Evolutionary conservation across 2,888 invertebrate genomes (phyloP).

Genomic region (Liopterus haemorrhoidalis): DNA sequence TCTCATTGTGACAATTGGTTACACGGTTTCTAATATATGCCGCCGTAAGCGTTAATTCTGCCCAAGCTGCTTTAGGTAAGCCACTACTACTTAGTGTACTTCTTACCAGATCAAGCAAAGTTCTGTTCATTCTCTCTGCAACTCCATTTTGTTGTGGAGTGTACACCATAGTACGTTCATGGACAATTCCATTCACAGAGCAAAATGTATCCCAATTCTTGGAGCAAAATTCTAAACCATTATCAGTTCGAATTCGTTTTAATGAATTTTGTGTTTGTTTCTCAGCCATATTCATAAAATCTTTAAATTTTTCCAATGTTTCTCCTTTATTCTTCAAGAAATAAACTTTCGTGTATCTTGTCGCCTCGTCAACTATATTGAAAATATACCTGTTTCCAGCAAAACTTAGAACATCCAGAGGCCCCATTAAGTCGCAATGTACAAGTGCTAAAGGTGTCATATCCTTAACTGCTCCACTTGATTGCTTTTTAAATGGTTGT

Average conservation of each 20-base stretch:
- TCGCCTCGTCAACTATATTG: not conserved
- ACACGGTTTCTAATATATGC: constrained; percentile 5
- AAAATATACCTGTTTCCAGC: not conserved
- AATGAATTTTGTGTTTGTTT: constrained; percentile 5
- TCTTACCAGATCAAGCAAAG: constrained; percentile 14
- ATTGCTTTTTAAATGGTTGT: constrained; percentile 17
- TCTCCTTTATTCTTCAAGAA: not conserved
- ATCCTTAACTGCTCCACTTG: not conserved
- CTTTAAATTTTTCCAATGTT: not conserved
- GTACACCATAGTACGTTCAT: constrained; percentile 11
- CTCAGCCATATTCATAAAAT: no score
- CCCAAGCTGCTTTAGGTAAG: constrained; percentile 10
- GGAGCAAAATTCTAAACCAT: constrained; percentile 14
- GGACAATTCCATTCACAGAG: constrained; percentile 1
- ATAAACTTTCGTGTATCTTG: not conserved
- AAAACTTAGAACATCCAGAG: not conserved
- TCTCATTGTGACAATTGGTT: constrained; percentile 11
- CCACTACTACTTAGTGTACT: not conserved
- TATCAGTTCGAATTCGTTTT: constrained; percentile 9
- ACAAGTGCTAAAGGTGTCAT: not conserved
- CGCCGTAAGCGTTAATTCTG: constrained; percentile 10
- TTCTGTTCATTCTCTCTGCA: constrained; percentile 9
- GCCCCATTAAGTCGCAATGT: not conserved
- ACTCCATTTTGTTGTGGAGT: constrained; percentile 16
- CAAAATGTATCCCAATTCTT: constrained; percentile 11